Percentiles rank a stretch among this genome's conserved stretches.
These are phyloP conservation scores for Thereva unica DNA, from an alignment of 2,888 invertebrate genomes.

Conservation along the genomic window DNA sequence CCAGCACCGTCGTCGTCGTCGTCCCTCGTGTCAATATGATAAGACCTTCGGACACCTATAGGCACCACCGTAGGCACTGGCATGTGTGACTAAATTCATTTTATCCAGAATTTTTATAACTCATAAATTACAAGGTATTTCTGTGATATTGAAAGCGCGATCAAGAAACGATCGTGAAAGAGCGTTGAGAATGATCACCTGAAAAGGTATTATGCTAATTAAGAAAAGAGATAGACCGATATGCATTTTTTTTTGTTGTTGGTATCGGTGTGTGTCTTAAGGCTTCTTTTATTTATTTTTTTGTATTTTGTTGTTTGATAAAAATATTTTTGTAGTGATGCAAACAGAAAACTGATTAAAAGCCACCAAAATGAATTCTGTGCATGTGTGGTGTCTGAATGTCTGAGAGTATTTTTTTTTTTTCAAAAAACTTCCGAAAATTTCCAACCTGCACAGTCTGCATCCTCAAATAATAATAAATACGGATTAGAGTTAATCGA, in stretches of 20 bases:
- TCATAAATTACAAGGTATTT: slow-evolving; percentile 36
- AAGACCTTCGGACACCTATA: slow-evolving; percentile 23
- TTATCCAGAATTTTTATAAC: slow-evolving; percentile 37
- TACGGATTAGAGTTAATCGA: no score
- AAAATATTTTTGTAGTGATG: slow-evolving; percentile 33
- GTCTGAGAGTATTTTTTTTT: no score
- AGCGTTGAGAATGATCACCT: slow-evolving; percentile 34
- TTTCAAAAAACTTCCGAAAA: no score
- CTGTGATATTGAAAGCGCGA: slow-evolving; percentile 29
- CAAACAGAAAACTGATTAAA: slow-evolving; percentile 27
- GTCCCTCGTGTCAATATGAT: slow-evolving; percentile 20
- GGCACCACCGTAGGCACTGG: slow-evolving; percentile 1
- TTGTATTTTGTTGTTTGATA: background rate
- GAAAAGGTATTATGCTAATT: slow-evolving; percentile 36
- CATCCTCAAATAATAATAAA: no score
- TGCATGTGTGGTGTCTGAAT: slow-evolving; percentile 2
- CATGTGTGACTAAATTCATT: slow-evolving; percentile 37
- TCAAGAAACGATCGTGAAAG: slow-evolving; percentile 32
- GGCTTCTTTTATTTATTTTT: slow-evolving; percentile 6
- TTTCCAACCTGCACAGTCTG: no score
- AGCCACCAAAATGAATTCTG: slow-evolving; percentile 26
- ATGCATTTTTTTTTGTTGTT: background rate
- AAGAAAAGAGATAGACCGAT: slow-evolving; percentile 26
- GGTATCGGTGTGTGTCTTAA: no score
- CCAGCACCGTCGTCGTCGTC: slow-evolving; percentile 18